These are phyloP conservation scores for Myocastor coypus DNA, from an alignment of 2,113 vertebrate genomes.

Conservation along the genomic window DNA sequence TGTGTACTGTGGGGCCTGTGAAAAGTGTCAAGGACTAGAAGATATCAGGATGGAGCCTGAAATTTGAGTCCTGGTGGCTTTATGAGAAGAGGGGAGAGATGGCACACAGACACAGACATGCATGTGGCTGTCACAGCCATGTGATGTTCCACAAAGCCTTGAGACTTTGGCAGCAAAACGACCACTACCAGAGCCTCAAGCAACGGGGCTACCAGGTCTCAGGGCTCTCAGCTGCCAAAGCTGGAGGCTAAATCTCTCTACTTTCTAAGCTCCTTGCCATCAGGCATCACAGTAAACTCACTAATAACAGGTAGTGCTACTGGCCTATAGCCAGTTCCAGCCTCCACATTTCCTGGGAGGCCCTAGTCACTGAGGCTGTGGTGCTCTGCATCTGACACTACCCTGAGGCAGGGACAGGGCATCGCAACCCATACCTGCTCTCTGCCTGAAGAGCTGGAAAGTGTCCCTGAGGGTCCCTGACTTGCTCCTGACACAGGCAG, in stretches of 20 bases:
- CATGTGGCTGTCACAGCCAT: not conserved
- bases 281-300: not conserved
- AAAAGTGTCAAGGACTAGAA: not conserved
- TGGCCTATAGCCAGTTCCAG: not conserved
- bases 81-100: not conserved
- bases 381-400: not conserved
- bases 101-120: not conserved
- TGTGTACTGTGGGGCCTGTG: not conserved
- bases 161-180: no score
- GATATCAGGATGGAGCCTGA: not conserved
- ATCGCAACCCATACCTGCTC: not conserved
- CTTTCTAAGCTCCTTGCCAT: not conserved
- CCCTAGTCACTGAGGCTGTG: not conserved
- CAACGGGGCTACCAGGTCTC: not conserved
- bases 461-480: not conserved
- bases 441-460: not conserved
- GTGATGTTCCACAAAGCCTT: not conserved
- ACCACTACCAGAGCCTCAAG: not conserved
- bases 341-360: not conserved
- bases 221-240: not conserved
- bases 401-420: not conserved
- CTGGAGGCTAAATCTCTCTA: not conserved
- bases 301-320: not conserved
- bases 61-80: not conserved
- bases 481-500: not conserved